A percentile compares a stretch with the other conserved stretches of the same genome.
Conservation (phyloP, 1,140 invertebrate species). For the Archegozetes longisetosus region DNA sequence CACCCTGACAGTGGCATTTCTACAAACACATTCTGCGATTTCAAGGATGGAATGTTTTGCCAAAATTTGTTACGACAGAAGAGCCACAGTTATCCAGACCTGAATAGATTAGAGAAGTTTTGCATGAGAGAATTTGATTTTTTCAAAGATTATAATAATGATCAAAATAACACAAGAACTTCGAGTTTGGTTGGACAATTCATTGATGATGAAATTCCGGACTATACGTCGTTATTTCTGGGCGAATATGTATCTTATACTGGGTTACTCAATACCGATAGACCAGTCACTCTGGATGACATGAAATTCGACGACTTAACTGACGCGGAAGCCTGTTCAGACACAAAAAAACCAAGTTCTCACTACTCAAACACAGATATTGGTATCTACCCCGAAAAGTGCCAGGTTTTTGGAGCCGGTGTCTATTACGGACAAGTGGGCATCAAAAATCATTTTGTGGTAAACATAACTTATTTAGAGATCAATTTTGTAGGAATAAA, state of each 20-base stretch:
- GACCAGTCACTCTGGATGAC: background rate
- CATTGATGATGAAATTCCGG: slow-evolving; percentile 20
- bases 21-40: too few relatives aligned
- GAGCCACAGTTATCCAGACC: background rate
- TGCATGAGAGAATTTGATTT: too few relatives aligned
- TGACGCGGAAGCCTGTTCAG: background rate
- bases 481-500: too few relatives aligned
- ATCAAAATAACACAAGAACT: background rate
- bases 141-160: too few relatives aligned
- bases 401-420: slow-evolving; percentile 22
- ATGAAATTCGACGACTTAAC: background rate
- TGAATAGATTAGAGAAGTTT: background rate
- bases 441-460: slow-evolving; percentile 26
- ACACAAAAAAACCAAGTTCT: too few relatives aligned
- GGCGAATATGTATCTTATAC: slow-evolving; percentile 6
- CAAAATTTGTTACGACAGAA: background rate
- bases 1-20: background rate
- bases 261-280: background rate
- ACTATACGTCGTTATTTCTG: slow-evolving; percentile 7
- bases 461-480: too few relatives aligned
- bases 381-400: slow-evolving; percentile 6
- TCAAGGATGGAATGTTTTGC: background rate
- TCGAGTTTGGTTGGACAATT: background rate
- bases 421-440: slow-evolving; percentile 23
- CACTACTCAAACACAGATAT: background rate